phyloP scores from a whole-genome alignment of 2,797 vertebrate species.

The Mycteria americana region DNA sequence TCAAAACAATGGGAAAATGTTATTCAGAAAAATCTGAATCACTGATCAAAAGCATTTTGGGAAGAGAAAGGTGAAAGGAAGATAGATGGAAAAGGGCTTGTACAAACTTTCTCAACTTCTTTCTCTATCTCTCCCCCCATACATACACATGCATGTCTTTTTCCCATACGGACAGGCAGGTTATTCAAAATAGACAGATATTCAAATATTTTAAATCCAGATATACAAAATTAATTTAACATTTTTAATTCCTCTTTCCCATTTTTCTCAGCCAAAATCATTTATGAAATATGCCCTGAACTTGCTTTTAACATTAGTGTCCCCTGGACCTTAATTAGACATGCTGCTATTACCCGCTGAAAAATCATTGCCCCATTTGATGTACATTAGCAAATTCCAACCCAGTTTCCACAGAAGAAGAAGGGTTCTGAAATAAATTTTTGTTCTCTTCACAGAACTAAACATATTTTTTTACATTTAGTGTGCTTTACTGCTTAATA shows the following conservation, averaged over 20 bases:
- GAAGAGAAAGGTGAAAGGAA: neutral
- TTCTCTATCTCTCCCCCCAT: neutral
- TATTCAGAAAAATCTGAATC: neutral
- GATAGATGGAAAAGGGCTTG: neutral
- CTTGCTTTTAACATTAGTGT: neutral
- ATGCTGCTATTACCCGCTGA: neutral
- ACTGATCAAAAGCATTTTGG: neutral
- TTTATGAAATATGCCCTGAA: neutral
- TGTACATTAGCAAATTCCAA: neutral
- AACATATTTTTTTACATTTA: neutral
- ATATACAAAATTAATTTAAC: neutral
- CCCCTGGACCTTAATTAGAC: neutral
- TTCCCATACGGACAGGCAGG: neutral
- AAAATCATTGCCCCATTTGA: neutral
- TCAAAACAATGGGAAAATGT: neutral
- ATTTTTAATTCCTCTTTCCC: neutral
- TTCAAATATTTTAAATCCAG: neutral
- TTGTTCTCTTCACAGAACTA: neutral
- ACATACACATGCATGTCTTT: neutral
- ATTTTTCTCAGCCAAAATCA: neutral
- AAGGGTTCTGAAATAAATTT: neutral
- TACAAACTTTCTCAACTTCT: neutral
- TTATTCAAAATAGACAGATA: neutral
- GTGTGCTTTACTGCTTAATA: constrained; percentile 47
- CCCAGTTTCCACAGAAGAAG: neutral